phyloP scores from a whole-genome alignment of 2,113 vertebrate species.

The Indicator indicator region DNA sequence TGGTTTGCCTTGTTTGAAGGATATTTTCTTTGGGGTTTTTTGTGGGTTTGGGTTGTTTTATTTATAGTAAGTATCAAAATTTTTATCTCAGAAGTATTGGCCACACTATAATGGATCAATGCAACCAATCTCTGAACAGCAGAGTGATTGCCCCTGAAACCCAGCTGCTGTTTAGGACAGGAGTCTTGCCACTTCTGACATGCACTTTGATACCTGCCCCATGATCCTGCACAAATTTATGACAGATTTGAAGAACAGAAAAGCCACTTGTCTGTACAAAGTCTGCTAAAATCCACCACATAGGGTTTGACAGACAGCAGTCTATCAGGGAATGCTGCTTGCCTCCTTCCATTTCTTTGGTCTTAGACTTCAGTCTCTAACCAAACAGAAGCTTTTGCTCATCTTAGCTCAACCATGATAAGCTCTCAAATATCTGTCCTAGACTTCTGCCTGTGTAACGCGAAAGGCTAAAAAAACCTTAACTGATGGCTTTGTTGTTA shows the following conservation, averaged over 20 bases:
- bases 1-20: neutral
- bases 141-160: neutral
- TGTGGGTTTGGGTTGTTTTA: neutral
- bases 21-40: neutral
- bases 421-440: constrained; percentile 29
- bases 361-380: neutral
- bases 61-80: neutral
- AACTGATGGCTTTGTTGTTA: constrained; percentile 32
- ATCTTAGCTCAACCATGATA: neutral
- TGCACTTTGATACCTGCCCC: rapidly evolving
- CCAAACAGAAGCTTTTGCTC: neutral
- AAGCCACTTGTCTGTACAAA: neutral
- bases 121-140: neutral
- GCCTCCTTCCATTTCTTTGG: neutral
- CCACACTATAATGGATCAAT: neutral
- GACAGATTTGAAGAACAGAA: neutral
- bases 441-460: neutral
- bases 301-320: neutral
- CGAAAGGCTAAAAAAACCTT: constrained; percentile 33
- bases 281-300: rapidly evolving
- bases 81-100: neutral
- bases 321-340: neutral
- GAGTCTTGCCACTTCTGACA: neutral
- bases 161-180: neutral
- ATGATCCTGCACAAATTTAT: neutral